These are phyloP conservation scores for Drosophila kikkawai DNA, from an alignment of 1,140 invertebrate species.

Conservation along the genomic window DNA sequence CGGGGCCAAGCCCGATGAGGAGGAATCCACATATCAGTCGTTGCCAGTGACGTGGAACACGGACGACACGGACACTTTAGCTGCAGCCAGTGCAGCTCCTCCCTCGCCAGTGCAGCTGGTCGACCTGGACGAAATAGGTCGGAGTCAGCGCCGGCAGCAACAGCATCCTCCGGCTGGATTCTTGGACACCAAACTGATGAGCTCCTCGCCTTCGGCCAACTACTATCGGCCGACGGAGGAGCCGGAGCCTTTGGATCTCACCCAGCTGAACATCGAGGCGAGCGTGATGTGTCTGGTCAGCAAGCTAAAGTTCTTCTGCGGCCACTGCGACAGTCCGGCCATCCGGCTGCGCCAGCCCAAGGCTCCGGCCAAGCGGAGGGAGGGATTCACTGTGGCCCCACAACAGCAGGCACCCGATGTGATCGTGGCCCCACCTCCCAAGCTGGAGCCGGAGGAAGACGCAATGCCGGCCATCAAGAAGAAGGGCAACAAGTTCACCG, in stretches of 20 bases:
- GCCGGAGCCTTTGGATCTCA: slow-evolving; percentile 95
- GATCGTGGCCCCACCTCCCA: slow-evolving; percentile 39
- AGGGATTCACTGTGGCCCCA: slow-evolving; percentile 62
- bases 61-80: neutral
- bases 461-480: slow-evolving; percentile 48
- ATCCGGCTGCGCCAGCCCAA: slow-evolving; percentile 87
- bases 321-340: slow-evolving; percentile 90
- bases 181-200: slow-evolving; percentile 90
- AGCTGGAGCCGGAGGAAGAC: slow-evolving; percentile 63
- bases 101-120: slow-evolving; percentile 36
- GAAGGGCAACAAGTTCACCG: slow-evolving; percentile 90
- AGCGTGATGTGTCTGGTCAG: slow-evolving; percentile 94
- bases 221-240: slow-evolving; percentile 93
- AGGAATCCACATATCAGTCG: slow-evolving; percentile 76
- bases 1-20: no score
- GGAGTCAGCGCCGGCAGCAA: neutral
- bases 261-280: slow-evolving; percentile 95
- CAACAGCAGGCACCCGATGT: slow-evolving; percentile 71
- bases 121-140: slow-evolving; percentile 64
- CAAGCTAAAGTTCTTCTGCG: slow-evolving; percentile 92
- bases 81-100: neutral
- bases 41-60: slow-evolving; percentile 55
- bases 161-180: slow-evolving; percentile 85
- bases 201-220: slow-evolving; percentile 91
- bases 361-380: slow-evolving; percentile 79